Percentiles rank a stretch among this genome's conserved stretches.
These are phyloP conservation scores for Xyrichtys novacula DNA, from an alignment of 2,797 vertebrate species.

Conservation along the genomic window DNA sequence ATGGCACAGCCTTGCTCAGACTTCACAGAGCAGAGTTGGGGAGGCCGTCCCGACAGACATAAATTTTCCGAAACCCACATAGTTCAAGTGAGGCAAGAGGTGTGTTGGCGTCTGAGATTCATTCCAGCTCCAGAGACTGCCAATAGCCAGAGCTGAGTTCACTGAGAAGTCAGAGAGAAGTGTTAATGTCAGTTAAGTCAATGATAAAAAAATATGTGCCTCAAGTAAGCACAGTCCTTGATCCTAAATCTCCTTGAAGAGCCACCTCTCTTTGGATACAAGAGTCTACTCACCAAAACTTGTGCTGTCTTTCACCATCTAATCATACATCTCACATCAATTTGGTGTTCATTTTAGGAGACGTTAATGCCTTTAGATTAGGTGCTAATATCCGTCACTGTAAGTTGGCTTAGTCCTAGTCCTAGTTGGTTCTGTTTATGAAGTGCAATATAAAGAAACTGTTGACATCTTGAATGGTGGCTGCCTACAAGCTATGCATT, in stretches of 20 bases:
- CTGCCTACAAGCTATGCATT: neutral
- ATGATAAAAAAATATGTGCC: constrained; percentile 7
- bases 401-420: neutral
- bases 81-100: constrained; percentile 5
- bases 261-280: neutral
- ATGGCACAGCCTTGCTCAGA: neutral
- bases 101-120: constrained; percentile 11
- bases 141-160: constrained; percentile 31
- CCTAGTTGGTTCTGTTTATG: neutral
- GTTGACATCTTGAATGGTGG: neutral
- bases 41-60: neutral
- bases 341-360: no score
- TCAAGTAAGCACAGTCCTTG: neutral
- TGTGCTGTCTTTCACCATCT: no score
- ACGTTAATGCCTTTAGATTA: no score
- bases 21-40: neutral
- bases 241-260: constrained; percentile 11
- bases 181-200: constrained; percentile 18
- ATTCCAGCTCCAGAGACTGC: neutral
- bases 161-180: constrained; percentile 31
- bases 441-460: neutral
- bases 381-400: no score
- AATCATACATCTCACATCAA: no score
- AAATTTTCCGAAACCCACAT: constrained; percentile 4
- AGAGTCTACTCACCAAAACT: neutral